A percentile compares a stretch with the other conserved stretches of the same genome.
phyloP scores from a whole-genome alignment of 2,888 invertebrate genomes.

The Cephonodes hylas region DNA sequence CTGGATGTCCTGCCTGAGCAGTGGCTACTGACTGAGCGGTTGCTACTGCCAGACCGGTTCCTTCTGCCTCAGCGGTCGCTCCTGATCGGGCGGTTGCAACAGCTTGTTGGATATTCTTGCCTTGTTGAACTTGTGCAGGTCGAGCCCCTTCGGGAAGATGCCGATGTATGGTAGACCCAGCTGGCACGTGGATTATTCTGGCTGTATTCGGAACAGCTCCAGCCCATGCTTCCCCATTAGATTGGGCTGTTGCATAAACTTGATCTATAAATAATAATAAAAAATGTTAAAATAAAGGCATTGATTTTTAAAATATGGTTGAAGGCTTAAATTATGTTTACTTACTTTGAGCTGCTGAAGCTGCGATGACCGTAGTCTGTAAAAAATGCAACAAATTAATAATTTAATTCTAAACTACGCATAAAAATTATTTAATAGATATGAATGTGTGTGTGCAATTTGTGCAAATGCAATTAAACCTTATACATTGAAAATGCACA shows the following conservation, averaged over 20 bases:
- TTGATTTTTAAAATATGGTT: too few relatives aligned
- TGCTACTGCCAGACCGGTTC: too few relatives aligned
- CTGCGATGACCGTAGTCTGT: background rate
- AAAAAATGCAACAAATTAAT: background rate
- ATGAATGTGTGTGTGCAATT: too few relatives aligned
- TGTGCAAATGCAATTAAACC: too few relatives aligned
- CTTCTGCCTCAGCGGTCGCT: too few relatives aligned
- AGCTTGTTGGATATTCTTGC: background rate
- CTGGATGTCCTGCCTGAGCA: background rate
- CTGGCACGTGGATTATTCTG: background rate
- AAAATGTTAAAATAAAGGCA: background rate
- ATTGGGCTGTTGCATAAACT: background rate
- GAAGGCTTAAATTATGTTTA: too few relatives aligned
- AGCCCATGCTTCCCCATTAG: background rate
- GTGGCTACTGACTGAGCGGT: background rate
- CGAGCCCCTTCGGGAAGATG: too few relatives aligned
- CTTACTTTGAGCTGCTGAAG: background rate
- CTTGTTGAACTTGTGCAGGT: background rate
- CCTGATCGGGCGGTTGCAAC: background rate
- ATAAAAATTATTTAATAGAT: too few relatives aligned
- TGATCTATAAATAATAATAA: background rate
- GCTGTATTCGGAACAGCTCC: background rate
- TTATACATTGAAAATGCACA: too few relatives aligned
- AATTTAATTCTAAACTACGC: too few relatives aligned
- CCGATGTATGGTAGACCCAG: background rate